These are phyloP conservation scores for Natrix natrix DNA, from an alignment of 2,797 vertebrate species.

Conservation along the genomic window DNA sequence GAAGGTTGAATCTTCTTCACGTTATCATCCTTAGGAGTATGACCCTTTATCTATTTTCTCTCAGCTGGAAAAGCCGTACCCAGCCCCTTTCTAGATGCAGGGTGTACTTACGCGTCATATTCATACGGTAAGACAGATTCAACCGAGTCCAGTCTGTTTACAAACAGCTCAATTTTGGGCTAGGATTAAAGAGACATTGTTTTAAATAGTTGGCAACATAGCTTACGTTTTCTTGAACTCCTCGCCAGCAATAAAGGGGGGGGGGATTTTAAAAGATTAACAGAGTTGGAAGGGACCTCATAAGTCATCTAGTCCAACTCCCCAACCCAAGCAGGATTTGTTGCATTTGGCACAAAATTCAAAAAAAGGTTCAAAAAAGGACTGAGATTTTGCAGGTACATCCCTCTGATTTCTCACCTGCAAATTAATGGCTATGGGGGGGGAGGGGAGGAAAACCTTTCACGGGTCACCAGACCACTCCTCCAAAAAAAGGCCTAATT, in stretches of 20 bases:
- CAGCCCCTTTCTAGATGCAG: background rate
- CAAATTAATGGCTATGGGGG: background rate
- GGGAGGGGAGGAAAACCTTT: background rate
- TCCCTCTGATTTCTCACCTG: background rate
- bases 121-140: conserved; percentile 88
- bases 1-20: background rate
- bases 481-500: background rate
- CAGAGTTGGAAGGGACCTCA: no score
- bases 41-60: background rate
- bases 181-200: conserved; percentile 55
- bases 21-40: background rate
- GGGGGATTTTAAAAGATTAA: background rate
- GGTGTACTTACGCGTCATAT: conserved; percentile 84
- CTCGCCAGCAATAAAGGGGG: no score
- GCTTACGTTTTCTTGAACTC: background rate
- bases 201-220: background rate
- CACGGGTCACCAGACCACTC: background rate
- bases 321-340: background rate
- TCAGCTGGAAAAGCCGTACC: background rate
- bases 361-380: background rate
- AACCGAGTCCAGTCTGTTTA: conserved; percentile 88
- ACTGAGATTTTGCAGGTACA: background rate
- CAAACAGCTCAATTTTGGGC: conserved; percentile 82
- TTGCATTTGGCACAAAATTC: background rate
- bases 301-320: background rate